Conservation (phyloP, 2,797 vertebrate species). For the Cryptoprocta ferox region DNA sequence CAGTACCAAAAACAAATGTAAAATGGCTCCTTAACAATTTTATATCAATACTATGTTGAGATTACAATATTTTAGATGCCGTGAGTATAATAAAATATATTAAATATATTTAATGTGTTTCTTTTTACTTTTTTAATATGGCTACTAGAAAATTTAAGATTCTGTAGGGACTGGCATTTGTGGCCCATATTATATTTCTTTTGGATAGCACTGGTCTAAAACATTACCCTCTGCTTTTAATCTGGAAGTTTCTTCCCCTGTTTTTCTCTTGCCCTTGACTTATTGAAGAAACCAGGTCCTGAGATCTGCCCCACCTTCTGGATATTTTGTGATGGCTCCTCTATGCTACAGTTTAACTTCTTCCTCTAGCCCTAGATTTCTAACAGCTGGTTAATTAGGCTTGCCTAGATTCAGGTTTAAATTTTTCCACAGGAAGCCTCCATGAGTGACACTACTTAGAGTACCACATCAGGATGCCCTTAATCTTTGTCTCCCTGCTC, state of each 20-base stretch:
- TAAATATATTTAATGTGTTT: neutral
- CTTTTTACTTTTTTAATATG: neutral
- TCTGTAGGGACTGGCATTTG: neutral
- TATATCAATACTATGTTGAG: neutral
- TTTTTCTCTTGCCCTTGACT: neutral
- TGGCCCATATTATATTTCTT: neutral
- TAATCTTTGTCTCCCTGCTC: neutral
- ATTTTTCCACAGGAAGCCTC: neutral
- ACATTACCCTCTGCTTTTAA: neutral
- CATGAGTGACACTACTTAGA: neutral
- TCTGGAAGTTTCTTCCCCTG: neutral
- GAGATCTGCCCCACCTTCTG: neutral
- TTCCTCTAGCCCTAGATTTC: neutral
- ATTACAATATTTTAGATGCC: neutral
- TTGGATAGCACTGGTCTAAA: neutral
- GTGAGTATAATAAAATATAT: neutral
- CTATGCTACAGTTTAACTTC: neutral
- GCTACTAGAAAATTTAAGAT: neutral
- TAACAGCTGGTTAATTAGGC: neutral
- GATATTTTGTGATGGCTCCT: neutral
- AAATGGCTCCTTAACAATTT: neutral
- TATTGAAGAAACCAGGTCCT: neutral
- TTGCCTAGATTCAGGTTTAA: neutral
- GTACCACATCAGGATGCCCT: no score
- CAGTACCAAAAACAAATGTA: neutral